Conservation (phyloP, 2,797 vertebrate species). For the Micromesistius poutassou region DNA sequence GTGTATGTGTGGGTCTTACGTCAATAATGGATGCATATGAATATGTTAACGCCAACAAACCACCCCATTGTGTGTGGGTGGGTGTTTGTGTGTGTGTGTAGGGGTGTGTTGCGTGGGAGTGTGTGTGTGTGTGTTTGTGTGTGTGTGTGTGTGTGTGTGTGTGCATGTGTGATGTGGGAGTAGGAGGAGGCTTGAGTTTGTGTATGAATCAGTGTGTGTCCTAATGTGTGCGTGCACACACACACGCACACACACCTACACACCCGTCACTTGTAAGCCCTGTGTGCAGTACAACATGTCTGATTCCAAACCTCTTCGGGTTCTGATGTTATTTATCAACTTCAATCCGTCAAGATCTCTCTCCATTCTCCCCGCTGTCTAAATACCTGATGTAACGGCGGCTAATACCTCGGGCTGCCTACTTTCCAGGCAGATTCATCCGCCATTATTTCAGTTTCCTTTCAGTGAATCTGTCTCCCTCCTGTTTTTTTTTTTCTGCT, state of each 20-base stretch:
- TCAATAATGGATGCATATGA: constrained; percentile 65
- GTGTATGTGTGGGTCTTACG: constrained; percentile 45
- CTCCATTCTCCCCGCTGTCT: constrained; percentile 42
- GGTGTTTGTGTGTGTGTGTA: constrained; percentile 1
- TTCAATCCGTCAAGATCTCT: constrained; percentile 41
- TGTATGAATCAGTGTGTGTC: not conserved
- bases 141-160: not conserved
- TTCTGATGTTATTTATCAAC: constrained; percentile 56
- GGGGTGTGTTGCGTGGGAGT: too few species aligned
- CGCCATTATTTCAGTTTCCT: constrained; percentile 61
- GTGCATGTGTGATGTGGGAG: not conserved
- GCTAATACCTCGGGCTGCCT: constrained; percentile 49
- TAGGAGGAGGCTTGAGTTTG: too few species aligned
- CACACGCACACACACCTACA: too few species aligned
- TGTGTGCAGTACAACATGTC: not conserved
- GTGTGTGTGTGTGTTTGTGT: too few species aligned
- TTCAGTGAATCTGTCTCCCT: constrained; percentile 44
- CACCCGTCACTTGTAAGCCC: too few species aligned
- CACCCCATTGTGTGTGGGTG: constrained; percentile 36
- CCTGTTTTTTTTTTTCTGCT: constrained; percentile 60
- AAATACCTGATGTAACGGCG: constrained; percentile 49
- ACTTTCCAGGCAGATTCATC: constrained; percentile 55
- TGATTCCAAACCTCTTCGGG: constrained; percentile 17
- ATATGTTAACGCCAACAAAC: constrained; percentile 60
- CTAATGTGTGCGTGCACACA: not conserved